Conservation (phyloP, 2,113 vertebrate genomes). For the Lepus timidus region DNA sequence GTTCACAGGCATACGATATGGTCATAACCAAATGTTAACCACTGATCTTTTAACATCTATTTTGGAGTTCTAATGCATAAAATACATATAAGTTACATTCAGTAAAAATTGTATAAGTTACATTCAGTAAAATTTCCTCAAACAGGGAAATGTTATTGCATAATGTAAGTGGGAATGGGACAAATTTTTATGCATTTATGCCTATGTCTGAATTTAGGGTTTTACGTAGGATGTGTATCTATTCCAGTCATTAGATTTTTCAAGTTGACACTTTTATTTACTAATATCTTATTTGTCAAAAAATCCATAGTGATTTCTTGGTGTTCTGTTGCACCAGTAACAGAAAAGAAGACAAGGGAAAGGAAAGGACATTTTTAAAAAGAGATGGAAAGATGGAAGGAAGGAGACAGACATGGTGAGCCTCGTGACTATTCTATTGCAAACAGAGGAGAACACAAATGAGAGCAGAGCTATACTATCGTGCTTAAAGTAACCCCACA, state of each 20-base stretch:
- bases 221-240: not conserved
- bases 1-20: accelerated
- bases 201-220: not conserved
- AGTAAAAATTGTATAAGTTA: slow-evolving; percentile 2
- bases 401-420: not conserved
- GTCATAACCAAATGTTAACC: not conserved
- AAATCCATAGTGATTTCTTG: not conserved
- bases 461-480: not conserved
- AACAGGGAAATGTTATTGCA: not conserved
- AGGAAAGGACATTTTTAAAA: no score
- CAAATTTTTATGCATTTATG: not conserved
- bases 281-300: slow-evolving; percentile 19
- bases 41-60: not conserved
- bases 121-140: slow-evolving; percentile 45
- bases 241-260: not conserved
- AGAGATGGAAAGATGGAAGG: no score
- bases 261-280: slow-evolving; percentile 29
- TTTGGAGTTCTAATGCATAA: not conserved
- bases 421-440: not conserved
- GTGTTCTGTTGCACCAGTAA: slow-evolving; percentile 18
- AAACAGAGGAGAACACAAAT: accelerated
- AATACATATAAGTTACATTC: slow-evolving; percentile 30
- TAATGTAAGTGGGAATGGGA: not conserved
- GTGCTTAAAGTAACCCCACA: not conserved
- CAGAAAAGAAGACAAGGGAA: not conserved